Conservation (phyloP, 2,888 invertebrate species). For the Psococerastis gibbosa region DNA sequence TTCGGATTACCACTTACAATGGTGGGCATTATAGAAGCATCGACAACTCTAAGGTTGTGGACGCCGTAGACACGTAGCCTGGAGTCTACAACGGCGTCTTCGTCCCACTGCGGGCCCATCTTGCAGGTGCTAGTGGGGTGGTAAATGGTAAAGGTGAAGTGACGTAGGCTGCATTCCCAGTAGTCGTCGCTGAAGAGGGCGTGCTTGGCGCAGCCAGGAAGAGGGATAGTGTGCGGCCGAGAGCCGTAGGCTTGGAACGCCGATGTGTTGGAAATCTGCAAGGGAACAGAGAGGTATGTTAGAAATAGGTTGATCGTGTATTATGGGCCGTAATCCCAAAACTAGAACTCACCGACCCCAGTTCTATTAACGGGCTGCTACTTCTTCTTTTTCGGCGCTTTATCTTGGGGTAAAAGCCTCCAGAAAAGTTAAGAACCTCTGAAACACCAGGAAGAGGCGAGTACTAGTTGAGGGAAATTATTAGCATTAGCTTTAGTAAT, state of each 20-base stretch:
- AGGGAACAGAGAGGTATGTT: no score
- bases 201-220: conserved; percentile 63
- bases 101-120: conserved; percentile 64
- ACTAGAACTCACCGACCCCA: no score
- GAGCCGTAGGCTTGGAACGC: conserved; percentile 69
- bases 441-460: no score
- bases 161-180: conserved; percentile 69
- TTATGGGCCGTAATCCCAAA: no score
- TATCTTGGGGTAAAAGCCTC: no score
- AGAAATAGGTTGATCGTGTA: no score
- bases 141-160: conserved; percentile 64
- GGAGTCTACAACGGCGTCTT: conserved; percentile 60
- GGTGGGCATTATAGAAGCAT: conserved; percentile 75
- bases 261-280: conserved; percentile 45
- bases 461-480: no score
- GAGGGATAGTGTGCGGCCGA: conserved; percentile 52
- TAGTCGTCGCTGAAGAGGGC: conserved; percentile 42
- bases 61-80: conserved; percentile 60
- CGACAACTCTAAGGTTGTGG: conserved; percentile 54
- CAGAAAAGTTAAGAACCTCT: no score
- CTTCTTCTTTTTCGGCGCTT: no score
- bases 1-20: conserved; percentile 82
- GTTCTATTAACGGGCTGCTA: no score
- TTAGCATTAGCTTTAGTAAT: no score
- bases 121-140: conserved; percentile 72